These are phyloP conservation scores for Montifringilla adamsi DNA, from an alignment of 2,113 vertebrate genomes.

Conservation along the genomic window DNA sequence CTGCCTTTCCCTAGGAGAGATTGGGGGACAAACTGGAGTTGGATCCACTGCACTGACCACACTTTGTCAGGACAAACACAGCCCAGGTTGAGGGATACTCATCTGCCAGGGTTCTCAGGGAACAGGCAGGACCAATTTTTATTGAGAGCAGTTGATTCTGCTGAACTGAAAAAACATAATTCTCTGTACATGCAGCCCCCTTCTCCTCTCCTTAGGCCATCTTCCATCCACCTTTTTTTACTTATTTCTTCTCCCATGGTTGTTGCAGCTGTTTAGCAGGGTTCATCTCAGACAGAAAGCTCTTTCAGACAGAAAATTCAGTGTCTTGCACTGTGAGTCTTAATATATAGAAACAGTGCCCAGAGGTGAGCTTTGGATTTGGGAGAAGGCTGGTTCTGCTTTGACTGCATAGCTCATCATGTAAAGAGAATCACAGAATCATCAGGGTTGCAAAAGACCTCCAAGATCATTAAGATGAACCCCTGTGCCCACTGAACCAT, in stretches of 20 bases:
- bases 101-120: too few species aligned
- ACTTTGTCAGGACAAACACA: not conserved
- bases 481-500: not conserved
- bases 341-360: accelerated
- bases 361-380: not conserved
- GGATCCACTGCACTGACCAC: not conserved
- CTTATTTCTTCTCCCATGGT: not conserved
- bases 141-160: not conserved
- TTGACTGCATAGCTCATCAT: not conserved
- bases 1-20: not conserved
- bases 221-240: not conserved
- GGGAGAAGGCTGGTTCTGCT: not conserved
- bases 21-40: not conserved
- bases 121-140: not conserved
- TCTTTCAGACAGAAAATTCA: not conserved
- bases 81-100: not conserved
- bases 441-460: not conserved
- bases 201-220: not conserved
- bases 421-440: not conserved
- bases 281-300: not conserved
- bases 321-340: not conserved
- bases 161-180: not conserved
- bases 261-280: not conserved
- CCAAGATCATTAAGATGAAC: not conserved
- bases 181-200: not conserved